These are phyloP conservation scores for Parelbella ahira DNA, from an alignment of 2,888 invertebrate species.

Conservation along the genomic window DNA sequence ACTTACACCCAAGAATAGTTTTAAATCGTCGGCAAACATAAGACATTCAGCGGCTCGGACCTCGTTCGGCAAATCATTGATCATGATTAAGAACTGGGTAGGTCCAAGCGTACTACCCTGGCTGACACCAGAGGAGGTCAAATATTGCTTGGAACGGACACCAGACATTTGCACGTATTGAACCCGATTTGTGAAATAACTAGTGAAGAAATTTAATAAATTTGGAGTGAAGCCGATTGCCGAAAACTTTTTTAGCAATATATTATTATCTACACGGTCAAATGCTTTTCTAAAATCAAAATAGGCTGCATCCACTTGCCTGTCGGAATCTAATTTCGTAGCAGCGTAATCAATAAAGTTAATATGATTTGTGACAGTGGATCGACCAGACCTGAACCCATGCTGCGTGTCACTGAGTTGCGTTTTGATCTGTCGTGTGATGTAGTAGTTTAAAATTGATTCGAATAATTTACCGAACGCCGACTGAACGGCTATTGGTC, in stretches of 20 bases:
- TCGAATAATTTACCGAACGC: not conserved
- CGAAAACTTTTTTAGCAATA: slow-evolving; percentile 7
- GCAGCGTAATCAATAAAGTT: slow-evolving; percentile 6
- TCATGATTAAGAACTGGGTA: slow-evolving; percentile 20
- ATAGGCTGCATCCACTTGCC: slow-evolving; percentile 24
- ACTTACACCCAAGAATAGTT: slow-evolving; percentile 6
- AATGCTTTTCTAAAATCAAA: slow-evolving; percentile 20
- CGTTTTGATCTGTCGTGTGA: slow-evolving; percentile 2
- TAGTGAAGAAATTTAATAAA: slow-evolving; percentile 10
- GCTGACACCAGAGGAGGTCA: slow-evolving; percentile 5
- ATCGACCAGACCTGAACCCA: slow-evolving; percentile 17
- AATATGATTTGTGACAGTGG: slow-evolving; percentile 18
- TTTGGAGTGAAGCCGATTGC: slow-evolving; percentile 4
- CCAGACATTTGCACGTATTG: slow-evolving; percentile 10
- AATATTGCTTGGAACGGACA: not conserved
- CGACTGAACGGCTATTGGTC: not conserved
- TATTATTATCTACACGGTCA: slow-evolving; percentile 17
- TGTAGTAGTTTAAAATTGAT: not conserved
- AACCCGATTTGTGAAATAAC: slow-evolving; percentile 11
- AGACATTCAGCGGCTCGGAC: slow-evolving; percentile 9
- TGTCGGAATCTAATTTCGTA: slow-evolving; percentile 8
- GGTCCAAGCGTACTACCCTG: slow-evolving; percentile 9
- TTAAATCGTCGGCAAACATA: slow-evolving; percentile 19
- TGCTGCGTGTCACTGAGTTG: slow-evolving; percentile 15
- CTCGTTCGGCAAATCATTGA: slow-evolving; percentile 17